Base-by-base conservation (phyloP, 2,888 invertebrate genomes). In the Dicyrtoma fusca region DNA sequence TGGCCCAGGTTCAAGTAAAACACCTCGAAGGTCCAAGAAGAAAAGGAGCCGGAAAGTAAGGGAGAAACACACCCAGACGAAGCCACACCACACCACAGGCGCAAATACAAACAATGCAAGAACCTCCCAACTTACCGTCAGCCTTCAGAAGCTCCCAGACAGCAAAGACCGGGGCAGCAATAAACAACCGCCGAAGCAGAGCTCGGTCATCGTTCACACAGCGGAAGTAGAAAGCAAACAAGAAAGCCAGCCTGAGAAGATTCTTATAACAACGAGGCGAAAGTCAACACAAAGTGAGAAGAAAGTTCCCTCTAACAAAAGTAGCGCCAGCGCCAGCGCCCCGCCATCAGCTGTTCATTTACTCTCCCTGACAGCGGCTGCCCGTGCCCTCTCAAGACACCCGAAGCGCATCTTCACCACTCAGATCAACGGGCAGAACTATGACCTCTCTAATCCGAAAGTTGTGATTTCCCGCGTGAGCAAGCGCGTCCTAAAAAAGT, bases 31-130 rank as follows among this genome's bases (percentile, higher is more conserved):
- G 14, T 19, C n/a, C 5, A 63, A 49, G 23, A 71, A 71, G 14
- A 71, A 71, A 25, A 63, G 55, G 23, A 53, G 23, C n/a, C 10
- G 21, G 44, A 71, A 71, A 55, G 63, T 71, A 8, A n/a, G 63
- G 19, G 71, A 71, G 21, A 71, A 71, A 19, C 63, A 71, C 19
- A 71, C 71, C 3, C 71, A 71, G 23, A 62, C 62, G 10, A 71
- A 71, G 23, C 63, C 71, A 4, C 53, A 68, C 2, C 34, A 34
- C 34, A 34, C 34, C 3, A 34, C 34, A 3, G 8, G 4, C 3
- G 8, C 34, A 34, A 34, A 8, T 34, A 3, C 19, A 55, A 21
- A n/a, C n/a, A n/a, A 3, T 34, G 3, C 34, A 34, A 34, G 34
- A 8, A 34, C 34, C 3, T 5, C 34, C 8, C 34, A 34, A 8